These are phyloP conservation scores for Cydia splendana DNA, from an alignment of 1,140 invertebrate genomes.

Conservation along the genomic window DNA sequence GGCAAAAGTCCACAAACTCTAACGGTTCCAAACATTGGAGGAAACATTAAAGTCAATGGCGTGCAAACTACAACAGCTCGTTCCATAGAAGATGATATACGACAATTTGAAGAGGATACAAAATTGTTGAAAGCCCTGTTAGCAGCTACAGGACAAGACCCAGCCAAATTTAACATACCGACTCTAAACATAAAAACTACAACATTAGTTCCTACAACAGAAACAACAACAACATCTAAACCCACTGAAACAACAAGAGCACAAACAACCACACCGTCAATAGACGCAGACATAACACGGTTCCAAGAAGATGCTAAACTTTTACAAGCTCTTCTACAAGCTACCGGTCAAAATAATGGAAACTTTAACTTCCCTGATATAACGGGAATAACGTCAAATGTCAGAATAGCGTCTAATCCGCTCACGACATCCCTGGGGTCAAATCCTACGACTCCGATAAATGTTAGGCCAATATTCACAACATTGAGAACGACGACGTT, in stretches of 20 bases:
- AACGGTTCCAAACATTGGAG: constrained; percentile 42
- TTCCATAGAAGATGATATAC: constrained; percentile 54
- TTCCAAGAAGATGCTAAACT: constrained; percentile 59
- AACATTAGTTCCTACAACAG: constrained; percentile 35
- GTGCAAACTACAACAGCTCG: constrained; percentile 44
- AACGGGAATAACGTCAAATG: constrained; percentile 69
- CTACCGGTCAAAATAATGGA: constrained; percentile 49
- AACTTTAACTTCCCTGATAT: constrained; percentile 59
- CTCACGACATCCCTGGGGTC: constrained; percentile 59
- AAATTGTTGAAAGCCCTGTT: constrained; percentile 69
- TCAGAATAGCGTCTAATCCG: constrained; percentile 70
- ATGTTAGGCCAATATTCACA: constrained; percentile 64
- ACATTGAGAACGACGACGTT: constrained; percentile 53
- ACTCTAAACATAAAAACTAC: constrained; percentile 48
- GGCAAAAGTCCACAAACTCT: constrained; percentile 53
- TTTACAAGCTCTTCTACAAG: constrained; percentile 58
- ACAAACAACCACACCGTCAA: constrained; percentile 42
- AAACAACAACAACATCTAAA: constrained; percentile 40
- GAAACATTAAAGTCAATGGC: constrained; percentile 35
- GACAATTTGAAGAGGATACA: constrained; percentile 68
- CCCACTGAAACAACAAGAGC: constrained; percentile 39
- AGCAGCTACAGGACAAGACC: constrained; percentile 65
- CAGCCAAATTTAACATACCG: constrained; percentile 57
- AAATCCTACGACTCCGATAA: constrained; percentile 65
- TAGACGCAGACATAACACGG: constrained; percentile 53